Conservation (phyloP, 2,113 vertebrate genomes). For the Pelusios castaneus region DNA sequence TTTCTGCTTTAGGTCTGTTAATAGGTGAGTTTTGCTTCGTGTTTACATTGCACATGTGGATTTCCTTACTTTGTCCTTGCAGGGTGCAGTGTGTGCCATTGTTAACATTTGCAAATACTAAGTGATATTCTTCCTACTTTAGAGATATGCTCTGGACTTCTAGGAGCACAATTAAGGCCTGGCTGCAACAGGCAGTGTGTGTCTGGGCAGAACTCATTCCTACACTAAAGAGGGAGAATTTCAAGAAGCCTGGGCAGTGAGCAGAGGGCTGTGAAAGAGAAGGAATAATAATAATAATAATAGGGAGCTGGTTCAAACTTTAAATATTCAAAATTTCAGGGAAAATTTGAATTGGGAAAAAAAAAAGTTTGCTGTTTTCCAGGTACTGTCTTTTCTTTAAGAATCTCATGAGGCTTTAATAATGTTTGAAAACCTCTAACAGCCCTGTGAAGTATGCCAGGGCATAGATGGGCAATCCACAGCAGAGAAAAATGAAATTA, state of each 20-base stretch:
- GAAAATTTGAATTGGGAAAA: neutral
- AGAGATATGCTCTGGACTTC: neutral
- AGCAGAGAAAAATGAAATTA: neutral
- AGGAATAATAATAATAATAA: neutral
- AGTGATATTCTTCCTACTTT: neutral
- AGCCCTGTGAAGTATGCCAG: rapidly evolving
- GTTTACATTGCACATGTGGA: rapidly evolving
- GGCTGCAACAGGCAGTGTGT: neutral
- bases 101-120: neutral
- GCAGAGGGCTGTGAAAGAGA: neutral
- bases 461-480: neutral
- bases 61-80: neutral
- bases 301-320: neutral
- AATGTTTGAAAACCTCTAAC: rapidly evolving
- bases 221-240: neutral
- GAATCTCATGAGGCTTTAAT: neutral
- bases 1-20: neutral
- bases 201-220: neutral
- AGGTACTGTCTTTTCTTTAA: neutral
- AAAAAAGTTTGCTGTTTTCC: neutral
- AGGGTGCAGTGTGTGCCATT: neutral
- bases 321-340: neutral
- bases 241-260: neutral
- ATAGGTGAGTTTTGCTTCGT: neutral
- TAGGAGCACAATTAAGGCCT: neutral